phyloP scores from a whole-genome alignment of 2,113 vertebrate genomes.

The Larimichthys polyactis region DNA sequence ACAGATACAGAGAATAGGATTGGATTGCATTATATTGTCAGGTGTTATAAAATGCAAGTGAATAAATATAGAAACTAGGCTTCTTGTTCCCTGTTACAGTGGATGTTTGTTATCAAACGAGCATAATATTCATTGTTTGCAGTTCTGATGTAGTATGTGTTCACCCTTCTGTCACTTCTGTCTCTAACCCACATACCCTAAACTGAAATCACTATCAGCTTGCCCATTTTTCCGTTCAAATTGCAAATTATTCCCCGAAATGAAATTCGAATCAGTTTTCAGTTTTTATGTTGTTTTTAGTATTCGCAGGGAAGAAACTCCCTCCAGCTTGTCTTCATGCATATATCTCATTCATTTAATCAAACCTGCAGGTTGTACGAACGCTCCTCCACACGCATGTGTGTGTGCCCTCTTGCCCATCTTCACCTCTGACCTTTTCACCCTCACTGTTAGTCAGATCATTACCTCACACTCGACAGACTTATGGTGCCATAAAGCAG shows the following conservation, averaged over 20 bases:
- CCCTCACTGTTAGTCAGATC: slow-evolving; percentile 4
- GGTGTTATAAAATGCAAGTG: slow-evolving; percentile 2
- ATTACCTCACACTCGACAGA: slow-evolving; percentile 9
- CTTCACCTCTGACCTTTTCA: slow-evolving; percentile 46
- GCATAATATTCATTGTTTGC: slow-evolving; percentile 27
- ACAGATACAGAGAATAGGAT: background rate
- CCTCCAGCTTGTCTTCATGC: background rate
- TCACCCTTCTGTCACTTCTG: slow-evolving; percentile 15
- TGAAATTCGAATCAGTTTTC: slow-evolving; percentile 39
- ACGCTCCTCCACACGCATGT: slow-evolving; percentile 2
- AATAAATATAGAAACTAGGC: slow-evolving; percentile 35
- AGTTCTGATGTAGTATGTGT: background rate
- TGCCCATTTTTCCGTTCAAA: slow-evolving; percentile 27
- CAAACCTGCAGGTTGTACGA: background rate
- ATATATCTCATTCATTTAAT: slow-evolving; percentile 10
- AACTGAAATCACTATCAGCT: slow-evolving; percentile 24
- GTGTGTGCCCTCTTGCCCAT: background rate
- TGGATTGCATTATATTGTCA: slow-evolving; percentile 3
- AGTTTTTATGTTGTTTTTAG: slow-evolving; percentile 25
- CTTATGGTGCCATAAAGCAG: slow-evolving; percentile 48
- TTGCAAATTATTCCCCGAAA: slow-evolving; percentile 52
- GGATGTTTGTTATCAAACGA: slow-evolving; percentile 40
- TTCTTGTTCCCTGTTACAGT: background rate
- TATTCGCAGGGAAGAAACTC: slow-evolving; percentile 4
- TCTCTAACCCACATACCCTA: slow-evolving; percentile 2